Evolutionary conservation across 2,113 vertebrate genomes (phyloP).

Genomic region (Atherinomorus stipes): DNA sequence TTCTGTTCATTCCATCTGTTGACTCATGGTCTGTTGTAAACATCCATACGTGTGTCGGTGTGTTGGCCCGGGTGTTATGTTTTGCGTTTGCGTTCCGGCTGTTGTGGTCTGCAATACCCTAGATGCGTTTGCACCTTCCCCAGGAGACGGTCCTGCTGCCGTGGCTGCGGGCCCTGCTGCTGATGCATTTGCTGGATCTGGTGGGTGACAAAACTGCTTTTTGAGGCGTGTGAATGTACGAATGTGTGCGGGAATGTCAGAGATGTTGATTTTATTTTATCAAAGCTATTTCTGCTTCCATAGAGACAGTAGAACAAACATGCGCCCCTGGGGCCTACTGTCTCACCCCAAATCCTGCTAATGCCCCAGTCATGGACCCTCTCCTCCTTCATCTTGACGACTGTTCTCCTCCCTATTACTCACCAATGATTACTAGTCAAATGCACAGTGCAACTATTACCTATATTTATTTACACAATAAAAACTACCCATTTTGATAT

Average conservation of each 20-base stretch:
- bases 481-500: conserved; percentile 8
- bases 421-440: conserved; percentile 60
- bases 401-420: conserved; percentile 43
- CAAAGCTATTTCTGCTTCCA: conserved; percentile 61
- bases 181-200: conserved; percentile 98
- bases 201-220: conserved; percentile 87
- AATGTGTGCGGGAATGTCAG: conserved; percentile 16
- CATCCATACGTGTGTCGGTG: conserved; percentile 82
- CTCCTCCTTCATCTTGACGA: conserved; percentile 34
- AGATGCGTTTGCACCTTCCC: conserved; percentile 99
- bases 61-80: conserved; percentile 78
- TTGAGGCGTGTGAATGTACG: conserved; percentile 5
- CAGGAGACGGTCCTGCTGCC: conserved; percentile 92
- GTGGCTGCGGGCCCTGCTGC: conserved; percentile 92
- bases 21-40: conserved; percentile 69
- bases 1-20: conserved; percentile 67
- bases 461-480: conserved; percentile 32
- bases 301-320: conserved; percentile 64
- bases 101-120: conserved; percentile 79
- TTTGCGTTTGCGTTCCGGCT: conserved; percentile 82
- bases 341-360: conserved; percentile 61
- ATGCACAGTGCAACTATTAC: conserved; percentile 35
- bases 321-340: conserved; percentile 51
- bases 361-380: conserved; percentile 63
- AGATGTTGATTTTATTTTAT: conserved; percentile 39